Evolutionary conservation across 2,797 vertebrate genomes (phyloP).

Genomic region (Hozukius guyotensis): DNA sequence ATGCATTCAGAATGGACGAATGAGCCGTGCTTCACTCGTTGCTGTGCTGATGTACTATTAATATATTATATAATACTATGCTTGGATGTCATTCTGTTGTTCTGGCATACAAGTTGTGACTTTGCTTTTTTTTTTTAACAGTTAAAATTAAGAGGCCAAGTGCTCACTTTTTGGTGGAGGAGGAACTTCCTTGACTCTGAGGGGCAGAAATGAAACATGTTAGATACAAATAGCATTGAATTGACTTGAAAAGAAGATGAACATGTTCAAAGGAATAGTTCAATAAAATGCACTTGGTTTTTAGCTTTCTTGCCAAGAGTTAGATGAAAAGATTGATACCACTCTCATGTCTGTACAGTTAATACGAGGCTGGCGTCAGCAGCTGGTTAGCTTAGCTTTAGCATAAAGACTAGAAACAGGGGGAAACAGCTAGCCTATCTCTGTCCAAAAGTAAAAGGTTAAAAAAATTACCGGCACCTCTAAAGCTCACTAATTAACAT

Average conservation of each 20-base stretch:
- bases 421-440: neutral
- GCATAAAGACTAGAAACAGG: neutral
- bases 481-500: neutral
- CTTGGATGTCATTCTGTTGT: neutral
- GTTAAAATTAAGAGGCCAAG: neutral
- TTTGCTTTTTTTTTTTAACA: neutral
- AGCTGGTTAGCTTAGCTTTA: neutral
- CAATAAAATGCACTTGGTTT: neutral
- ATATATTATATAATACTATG: neutral
- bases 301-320: neutral
- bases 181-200: constrained; percentile 81
- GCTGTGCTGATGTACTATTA: neutral
- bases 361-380: neutral
- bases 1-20: neutral
- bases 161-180: constrained; percentile 85
- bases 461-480: neutral
- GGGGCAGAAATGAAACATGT: constrained; percentile 36
- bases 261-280: neutral
- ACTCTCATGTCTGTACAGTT: neutral
- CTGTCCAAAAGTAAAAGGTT: neutral
- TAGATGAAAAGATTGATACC: neutral
- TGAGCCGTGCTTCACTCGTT: neutral
- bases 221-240: neutral
- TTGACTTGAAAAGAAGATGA: neutral
- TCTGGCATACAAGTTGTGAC: neutral